Conservation (phyloP, 2,888 invertebrate species). For the Oscheius sp. region DNA sequence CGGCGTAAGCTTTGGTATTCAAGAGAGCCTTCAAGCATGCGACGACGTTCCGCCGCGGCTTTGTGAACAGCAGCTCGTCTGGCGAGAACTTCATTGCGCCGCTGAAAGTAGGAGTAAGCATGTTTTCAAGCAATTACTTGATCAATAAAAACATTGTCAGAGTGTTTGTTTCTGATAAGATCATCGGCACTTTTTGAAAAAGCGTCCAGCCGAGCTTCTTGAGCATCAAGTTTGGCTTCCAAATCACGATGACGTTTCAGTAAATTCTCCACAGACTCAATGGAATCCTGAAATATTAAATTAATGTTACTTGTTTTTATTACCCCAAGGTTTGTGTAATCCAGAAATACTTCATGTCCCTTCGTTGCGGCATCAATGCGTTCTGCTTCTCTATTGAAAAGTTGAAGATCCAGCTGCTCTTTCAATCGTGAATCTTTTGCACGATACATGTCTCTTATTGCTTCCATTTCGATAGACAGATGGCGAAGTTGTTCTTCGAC, state of each 20-base stretch:
- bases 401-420: slow-evolving; percentile 85
- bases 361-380: slow-evolving; percentile 94
- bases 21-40: slow-evolving; percentile 83
- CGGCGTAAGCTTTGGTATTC: slow-evolving; percentile 91
- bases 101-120: slow-evolving; percentile 69
- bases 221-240: slow-evolving; percentile 88
- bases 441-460: slow-evolving; percentile 66
- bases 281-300: slow-evolving; percentile 54
- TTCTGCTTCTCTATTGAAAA: slow-evolving; percentile 94
- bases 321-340: slow-evolving; percentile 84
- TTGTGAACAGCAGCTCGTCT: slow-evolving; percentile 75
- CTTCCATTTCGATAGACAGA: slow-evolving; percentile 43
- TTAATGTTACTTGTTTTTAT: slow-evolving; percentile 70
- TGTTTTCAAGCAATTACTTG: slow-evolving; percentile 18
- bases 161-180: slow-evolving; percentile 80
- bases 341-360: slow-evolving; percentile 91
- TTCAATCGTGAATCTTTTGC: slow-evolving; percentile 85
- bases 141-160: slow-evolving; percentile 60
- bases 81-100: slow-evolving; percentile 75
- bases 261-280: slow-evolving; percentile 82
- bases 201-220: slow-evolving; percentile 86
- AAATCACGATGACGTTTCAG: slow-evolving; percentile 92
- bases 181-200: slow-evolving; percentile 85
- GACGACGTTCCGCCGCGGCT: slow-evolving; percentile 80
- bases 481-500: slow-evolving; percentile 50